These are phyloP conservation scores for Drosophila parvula DNA, from an alignment of 1,140 invertebrate genomes.

Conservation along the genomic window DNA sequence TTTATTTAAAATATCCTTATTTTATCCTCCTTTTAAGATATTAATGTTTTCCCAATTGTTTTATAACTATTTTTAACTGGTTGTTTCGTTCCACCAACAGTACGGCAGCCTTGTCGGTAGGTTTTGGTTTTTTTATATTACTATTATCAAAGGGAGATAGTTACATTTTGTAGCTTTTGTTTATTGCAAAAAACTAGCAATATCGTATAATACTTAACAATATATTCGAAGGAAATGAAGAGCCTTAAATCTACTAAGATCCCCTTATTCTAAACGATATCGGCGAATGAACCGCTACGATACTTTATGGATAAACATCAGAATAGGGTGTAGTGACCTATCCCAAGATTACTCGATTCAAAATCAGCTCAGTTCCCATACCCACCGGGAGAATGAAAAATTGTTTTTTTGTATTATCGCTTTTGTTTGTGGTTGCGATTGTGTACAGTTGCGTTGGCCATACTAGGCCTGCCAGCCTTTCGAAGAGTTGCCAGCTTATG, in stretches of 20 bases:
- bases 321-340: slow-evolving; percentile 1
- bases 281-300: background rate
- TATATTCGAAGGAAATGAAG: too few relatives aligned
- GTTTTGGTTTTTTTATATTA: too few relatives aligned
- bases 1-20: too few relatives aligned
- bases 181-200: too few relatives aligned
- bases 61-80: too few relatives aligned
- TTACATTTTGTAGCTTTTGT: too few relatives aligned
- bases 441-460: background rate
- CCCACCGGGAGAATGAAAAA: background rate
- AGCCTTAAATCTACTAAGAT: background rate
- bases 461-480: background rate
- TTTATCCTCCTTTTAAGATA: too few relatives aligned
- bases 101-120: too few relatives aligned
- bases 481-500: background rate
- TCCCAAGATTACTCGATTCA: slow-evolving; percentile 12
- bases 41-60: too few relatives aligned
- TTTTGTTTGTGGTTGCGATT: slow-evolving; percentile 6
- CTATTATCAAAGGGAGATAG: too few relatives aligned
- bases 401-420: background rate
- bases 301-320: background rate
- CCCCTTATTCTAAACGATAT: background rate
- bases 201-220: too few relatives aligned
- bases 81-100: too few relatives aligned
- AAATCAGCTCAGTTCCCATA: slow-evolving; percentile 13